phyloP scores from a whole-genome alignment of 1,140 invertebrate genomes.

The Harpegnathos saltator region DNA sequence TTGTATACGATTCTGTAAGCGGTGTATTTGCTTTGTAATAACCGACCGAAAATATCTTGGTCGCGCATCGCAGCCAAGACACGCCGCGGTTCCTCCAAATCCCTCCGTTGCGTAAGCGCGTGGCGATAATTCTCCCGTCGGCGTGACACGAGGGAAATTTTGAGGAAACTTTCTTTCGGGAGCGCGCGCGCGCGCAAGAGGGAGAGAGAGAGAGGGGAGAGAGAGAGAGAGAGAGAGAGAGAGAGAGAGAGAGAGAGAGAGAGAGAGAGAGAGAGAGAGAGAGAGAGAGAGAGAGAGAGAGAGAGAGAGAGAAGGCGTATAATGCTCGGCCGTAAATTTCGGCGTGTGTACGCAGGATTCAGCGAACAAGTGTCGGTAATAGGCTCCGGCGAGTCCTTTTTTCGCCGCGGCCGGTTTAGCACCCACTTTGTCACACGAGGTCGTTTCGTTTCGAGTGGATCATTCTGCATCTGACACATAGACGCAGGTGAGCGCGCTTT shows the following conservation, averaged over 20 bases:
- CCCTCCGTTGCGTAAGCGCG: background rate
- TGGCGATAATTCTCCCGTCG: constrained; percentile 19
- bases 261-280: too few relatives aligned
- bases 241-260: too few relatives aligned
- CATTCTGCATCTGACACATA: constrained; percentile 72
- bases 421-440: constrained; percentile 68
- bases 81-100: background rate
- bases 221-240: too few relatives aligned
- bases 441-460: constrained; percentile 73
- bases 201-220: too few relatives aligned
- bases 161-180: constrained; percentile 22
- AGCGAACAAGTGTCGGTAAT: constrained; percentile 68
- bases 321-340: constrained; percentile 58
- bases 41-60: too few relatives aligned
- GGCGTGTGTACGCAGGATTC: constrained; percentile 28
- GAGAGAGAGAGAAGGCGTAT: background rate
- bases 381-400: constrained; percentile 62
- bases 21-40: too few relatives aligned
- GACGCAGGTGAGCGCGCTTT: constrained; percentile 75
- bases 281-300: too few relatives aligned
- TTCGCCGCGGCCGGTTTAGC: constrained; percentile 58
- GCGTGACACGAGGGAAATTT: constrained; percentile 3
- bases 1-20: too few relatives aligned
- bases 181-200: background rate
- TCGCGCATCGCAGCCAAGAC: too few relatives aligned